phyloP scores from a whole-genome alignment of 1,140 invertebrate genomes.

The Pogonomyrmex californicus region DNA sequence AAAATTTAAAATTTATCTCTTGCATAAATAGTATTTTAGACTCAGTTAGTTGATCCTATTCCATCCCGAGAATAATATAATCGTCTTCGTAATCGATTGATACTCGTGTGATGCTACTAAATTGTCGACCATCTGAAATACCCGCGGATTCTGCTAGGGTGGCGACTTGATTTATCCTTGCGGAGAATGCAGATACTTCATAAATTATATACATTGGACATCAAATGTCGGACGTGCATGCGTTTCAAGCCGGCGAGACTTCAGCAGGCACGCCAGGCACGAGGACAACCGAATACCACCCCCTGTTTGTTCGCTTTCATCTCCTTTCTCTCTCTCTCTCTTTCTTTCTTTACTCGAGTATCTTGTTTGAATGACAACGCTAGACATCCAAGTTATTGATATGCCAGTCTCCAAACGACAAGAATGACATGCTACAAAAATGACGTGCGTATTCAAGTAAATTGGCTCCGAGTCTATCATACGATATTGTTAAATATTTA shows the following conservation, averaged over 20 bases:
- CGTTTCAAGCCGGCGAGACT: conserved; percentile 77
- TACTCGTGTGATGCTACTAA: conserved; percentile 27
- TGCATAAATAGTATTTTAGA: background rate
- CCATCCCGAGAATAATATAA: background rate
- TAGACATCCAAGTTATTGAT: conserved; percentile 68
- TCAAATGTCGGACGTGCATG: conserved; percentile 81
- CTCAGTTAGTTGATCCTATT: background rate
- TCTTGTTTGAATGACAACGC: conserved; percentile 72
- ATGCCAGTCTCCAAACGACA: conserved; percentile 53
- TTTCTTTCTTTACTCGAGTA: conserved; percentile 68
- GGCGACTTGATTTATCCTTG: conserved; percentile 86
- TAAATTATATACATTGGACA: conserved; percentile 85
- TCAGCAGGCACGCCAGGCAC: conserved; percentile 84
- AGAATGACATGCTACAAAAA: conserved; percentile 56
- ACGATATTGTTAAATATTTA: background rate
- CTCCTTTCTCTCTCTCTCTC: conserved; percentile 49
- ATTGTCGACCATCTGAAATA: conserved; percentile 63
- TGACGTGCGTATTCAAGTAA: conserved; percentile 51
- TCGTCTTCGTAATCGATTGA: background rate
- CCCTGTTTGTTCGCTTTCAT: conserved; percentile 40
- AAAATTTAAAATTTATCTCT: background rate
- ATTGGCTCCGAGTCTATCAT: background rate
- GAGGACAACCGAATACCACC: conserved; percentile 80
- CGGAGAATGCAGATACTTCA: conserved; percentile 85
- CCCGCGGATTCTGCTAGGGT: conserved; percentile 76